Percentiles rank a stretch among this genome's conserved stretches.
These are phyloP conservation scores for Laticauda laticaudata DNA, from an alignment of 2,113 vertebrate genomes.

Conservation along the genomic window DNA sequence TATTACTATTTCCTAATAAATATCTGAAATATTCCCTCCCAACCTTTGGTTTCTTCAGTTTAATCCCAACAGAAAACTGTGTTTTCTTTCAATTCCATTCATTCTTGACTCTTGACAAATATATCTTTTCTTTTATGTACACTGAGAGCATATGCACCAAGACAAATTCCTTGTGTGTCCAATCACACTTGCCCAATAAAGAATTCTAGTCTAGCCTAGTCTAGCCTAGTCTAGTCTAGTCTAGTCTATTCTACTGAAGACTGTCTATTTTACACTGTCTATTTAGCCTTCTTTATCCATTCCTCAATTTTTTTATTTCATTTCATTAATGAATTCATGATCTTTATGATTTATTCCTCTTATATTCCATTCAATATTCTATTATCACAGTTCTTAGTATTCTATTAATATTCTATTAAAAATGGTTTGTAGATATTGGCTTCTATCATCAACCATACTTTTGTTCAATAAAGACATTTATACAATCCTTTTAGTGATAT, in stretches of 20 bases:
- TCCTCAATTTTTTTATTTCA: neutral
- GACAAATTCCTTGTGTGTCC: too few species aligned
- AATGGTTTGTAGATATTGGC: neutral
- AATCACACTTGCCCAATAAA: too few species aligned
- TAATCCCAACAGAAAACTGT: neutral
- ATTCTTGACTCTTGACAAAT: neutral
- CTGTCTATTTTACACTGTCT: neutral
- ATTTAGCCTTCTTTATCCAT: neutral
- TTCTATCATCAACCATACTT: neutral
- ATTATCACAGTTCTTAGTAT: neutral
- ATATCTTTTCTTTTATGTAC: too few species aligned
- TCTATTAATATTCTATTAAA: neutral
- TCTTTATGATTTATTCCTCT: neutral
- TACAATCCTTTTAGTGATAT: neutral
- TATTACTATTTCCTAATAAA: neutral
- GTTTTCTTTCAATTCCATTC: neutral
- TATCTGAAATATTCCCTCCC: neutral
- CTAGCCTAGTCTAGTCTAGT: too few species aligned
- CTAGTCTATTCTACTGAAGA: too few species aligned
- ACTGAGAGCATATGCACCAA: too few species aligned
- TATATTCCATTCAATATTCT: neutral
- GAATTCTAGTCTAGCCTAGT: too few species aligned
- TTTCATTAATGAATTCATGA: neutral
- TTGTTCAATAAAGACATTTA: neutral
- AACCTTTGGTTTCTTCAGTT: neutral